Conservation (phyloP, 2,888 invertebrate genomes). For the Ormyrus labotus region DNA sequence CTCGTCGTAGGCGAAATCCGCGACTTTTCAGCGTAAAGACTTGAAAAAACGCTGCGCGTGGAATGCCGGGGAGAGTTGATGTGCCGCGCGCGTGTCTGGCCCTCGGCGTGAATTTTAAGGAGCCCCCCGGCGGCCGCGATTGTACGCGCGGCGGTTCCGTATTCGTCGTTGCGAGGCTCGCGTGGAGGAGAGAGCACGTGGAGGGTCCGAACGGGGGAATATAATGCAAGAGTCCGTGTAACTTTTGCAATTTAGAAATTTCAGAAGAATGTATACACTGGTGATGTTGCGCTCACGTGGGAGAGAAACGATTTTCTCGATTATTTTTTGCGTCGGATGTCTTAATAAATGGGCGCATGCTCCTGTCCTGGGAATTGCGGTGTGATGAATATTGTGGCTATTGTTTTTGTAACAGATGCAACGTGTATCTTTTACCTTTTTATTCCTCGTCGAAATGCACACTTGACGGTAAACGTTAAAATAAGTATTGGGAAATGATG, state of each 20-base stretch:
- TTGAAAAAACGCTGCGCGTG: neutral
- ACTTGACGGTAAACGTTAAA: no score
- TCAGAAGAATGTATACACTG: neutral
- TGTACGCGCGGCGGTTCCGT: neutral
- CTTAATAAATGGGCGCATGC: no score
- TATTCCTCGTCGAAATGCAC: no score
- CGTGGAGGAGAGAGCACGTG: neutral
- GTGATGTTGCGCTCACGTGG: no score
- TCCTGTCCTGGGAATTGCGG: no score
- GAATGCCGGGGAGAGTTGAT: conserved; percentile 12
- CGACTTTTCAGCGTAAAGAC: neutral
- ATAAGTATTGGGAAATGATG: no score
- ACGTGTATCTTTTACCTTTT: no score
- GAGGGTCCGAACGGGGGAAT: neutral
- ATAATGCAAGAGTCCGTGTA: neutral
- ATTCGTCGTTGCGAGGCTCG: neutral
- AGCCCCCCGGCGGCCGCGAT: neutral
- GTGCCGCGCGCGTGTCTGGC: neutral
- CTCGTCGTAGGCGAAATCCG: conserved; percentile 5
- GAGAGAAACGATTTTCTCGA: no score
- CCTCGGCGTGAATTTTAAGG: conserved; percentile 23
- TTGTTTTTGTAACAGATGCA: no score
- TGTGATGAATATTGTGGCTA: no score
- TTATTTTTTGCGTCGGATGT: no score
- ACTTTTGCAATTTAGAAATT: neutral